Conservation (phyloP, 2,113 vertebrate genomes). For the Zapornia atra region DNA sequence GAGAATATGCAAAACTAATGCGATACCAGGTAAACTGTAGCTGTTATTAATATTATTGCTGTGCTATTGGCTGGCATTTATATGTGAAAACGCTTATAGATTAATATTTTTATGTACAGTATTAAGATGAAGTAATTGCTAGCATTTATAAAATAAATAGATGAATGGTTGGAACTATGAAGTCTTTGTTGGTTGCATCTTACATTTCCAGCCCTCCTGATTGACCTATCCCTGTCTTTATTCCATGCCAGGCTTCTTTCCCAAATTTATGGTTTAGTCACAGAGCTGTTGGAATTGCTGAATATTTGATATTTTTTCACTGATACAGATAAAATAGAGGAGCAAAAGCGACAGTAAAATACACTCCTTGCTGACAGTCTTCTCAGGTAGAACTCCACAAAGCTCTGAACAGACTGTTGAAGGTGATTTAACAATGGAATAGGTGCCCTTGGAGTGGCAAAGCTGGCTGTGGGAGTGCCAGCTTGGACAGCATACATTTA, state of each 20-base stretch:
- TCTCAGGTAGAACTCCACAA: background rate
- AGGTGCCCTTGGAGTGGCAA: background rate
- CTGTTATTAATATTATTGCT: background rate
- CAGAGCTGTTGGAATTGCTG: background rate
- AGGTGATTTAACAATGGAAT: accelerated
- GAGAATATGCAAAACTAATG: background rate
- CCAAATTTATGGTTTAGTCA: background rate
- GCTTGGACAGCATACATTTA: background rate
- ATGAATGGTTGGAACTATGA: background rate
- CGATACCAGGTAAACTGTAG: background rate
- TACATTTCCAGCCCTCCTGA: background rate
- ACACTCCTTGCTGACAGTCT: accelerated
- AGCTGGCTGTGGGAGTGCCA: background rate
- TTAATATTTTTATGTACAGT: background rate
- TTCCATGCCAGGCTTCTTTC: background rate
- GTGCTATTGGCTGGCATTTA: background rate
- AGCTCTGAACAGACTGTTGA: background rate
- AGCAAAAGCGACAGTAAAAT: background rate
- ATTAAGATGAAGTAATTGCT: background rate
- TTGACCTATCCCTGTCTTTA: background rate
- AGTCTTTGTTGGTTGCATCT: background rate
- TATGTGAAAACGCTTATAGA: background rate
- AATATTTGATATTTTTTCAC: background rate
- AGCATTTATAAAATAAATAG: background rate
- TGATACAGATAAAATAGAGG: background rate